phyloP scores from a whole-genome alignment of 92 coral and sea anemone species.

The Scolanthus callimorphus region DNA sequence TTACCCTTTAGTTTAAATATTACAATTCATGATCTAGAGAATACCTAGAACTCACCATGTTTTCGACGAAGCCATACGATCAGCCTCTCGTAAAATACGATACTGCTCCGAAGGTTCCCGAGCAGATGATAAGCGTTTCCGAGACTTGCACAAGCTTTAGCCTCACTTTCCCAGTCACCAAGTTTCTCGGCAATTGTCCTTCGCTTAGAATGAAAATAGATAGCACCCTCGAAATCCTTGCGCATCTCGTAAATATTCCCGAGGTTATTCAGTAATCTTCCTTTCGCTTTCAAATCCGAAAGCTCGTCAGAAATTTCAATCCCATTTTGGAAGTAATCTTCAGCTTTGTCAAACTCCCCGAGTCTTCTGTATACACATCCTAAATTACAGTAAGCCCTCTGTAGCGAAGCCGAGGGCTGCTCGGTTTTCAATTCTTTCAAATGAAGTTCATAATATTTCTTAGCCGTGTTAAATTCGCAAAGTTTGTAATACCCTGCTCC shows the following conservation, averaged over 20 bases:
- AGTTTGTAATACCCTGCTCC: conserved; percentile 58
- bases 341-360: conserved; percentile 68
- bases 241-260: conserved; percentile 91
- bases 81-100: conserved; percentile 76
- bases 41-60: conserved; percentile 38
- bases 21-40: neutral
- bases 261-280: conserved; percentile 71
- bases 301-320: conserved; percentile 64
- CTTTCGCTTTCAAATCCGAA: conserved; percentile 55
- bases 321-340: conserved; percentile 63
- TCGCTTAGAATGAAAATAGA: conserved; percentile 72
- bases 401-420: conserved; percentile 36
- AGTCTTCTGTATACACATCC: conserved; percentile 75
- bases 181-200: conserved; percentile 53
- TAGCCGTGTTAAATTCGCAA: conserved; percentile 56
- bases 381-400: conserved; percentile 76
- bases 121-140: conserved; percentile 67
- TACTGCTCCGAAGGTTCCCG: conserved; percentile 67
- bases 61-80: conserved; percentile 66
- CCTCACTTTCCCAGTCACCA: conserved; percentile 75
- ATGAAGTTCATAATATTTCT: conserved; percentile 54
- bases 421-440: conserved; percentile 31
- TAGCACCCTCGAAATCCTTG: conserved; percentile 74
- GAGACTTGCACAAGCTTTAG: conserved; percentile 79
- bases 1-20: no score